Evolutionary conservation across 2,797 vertebrate species (phyloP), one percentile per base, ranked within the genome.

Genomic region (Darevskia mixta): DNA sequence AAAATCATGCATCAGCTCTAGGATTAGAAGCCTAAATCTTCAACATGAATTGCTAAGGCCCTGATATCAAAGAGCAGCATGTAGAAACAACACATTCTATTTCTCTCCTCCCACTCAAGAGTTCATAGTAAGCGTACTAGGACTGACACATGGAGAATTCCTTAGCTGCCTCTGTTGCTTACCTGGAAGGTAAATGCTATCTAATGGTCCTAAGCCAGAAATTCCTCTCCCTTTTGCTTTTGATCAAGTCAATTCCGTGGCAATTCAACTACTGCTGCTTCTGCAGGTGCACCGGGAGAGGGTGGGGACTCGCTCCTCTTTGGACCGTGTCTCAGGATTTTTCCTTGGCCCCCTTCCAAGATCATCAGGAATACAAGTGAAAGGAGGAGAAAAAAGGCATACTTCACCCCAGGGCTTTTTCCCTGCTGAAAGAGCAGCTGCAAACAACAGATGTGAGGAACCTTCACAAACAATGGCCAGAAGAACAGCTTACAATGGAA

Each of bases 361-460:
- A 89, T 58, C 61, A 89, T 89, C 88, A 89, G 61, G 71, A 67
- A 55, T 58, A 81, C 32, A 82, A 89, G 71, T 41, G 71, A 86
- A 89, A 77, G 69, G 29, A 77, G 71, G 58, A 20, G 83, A 45
- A 49, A 29, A 55, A 76, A 75, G 55, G 79, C 79, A 87, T 71
- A 61, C 81, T 82, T 87, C 73, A 87, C 79, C 79, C 71, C n/a
- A 35, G 38, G 69, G 79, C 38, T 76, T 89, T 89, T 41, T 55
- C 69, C 23, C 71, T 55, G 27, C 71, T 89, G 78, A 81, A 89
- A 76, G 78, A 71, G 71, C 88, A 89, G 78, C 83, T 89, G 88
- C 71, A 82, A 41, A 81, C 27, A 89, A 76, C 83, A 89, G 83
- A 89, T 89, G 88, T 81, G 38, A 81, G n/a, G 75, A 80, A 73